phyloP scores from a whole-genome alignment of 2,888 invertebrate genomes.

The Lymantria dispar region DNA sequence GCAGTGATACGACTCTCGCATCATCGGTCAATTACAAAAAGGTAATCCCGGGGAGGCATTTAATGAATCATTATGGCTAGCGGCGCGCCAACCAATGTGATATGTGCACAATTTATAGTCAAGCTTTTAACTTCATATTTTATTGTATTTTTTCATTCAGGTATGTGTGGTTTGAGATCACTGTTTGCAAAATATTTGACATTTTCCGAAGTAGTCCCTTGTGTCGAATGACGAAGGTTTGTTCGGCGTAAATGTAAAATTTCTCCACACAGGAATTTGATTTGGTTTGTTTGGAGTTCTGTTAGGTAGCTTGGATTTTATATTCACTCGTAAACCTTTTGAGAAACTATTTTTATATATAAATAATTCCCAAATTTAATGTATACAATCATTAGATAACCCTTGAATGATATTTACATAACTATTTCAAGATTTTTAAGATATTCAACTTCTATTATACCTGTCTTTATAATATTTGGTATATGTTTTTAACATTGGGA shows the following conservation, averaged over 20 bases:
- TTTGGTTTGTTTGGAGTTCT: conserved; percentile 1
- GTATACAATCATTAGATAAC: too few relatives aligned
- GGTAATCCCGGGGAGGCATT: conserved; percentile 80
- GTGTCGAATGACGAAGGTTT: conserved; percentile 26
- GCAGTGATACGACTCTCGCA: conserved; percentile 75
- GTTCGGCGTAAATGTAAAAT: conserved; percentile 5
- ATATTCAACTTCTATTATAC: too few relatives aligned
- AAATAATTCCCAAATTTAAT: too few relatives aligned
- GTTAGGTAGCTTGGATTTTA: background rate
- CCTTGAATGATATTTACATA: too few relatives aligned
- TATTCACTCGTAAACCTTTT: too few relatives aligned
- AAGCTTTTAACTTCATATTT: conserved; percentile 37
- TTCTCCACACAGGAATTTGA: background rate
- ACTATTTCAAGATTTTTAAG: too few relatives aligned
- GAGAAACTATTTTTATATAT: too few relatives aligned
- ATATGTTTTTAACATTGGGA: too few relatives aligned
- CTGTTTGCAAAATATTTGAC: conserved; percentile 18
- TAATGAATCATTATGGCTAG: conserved; percentile 79
- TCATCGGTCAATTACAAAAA: conserved; percentile 82
- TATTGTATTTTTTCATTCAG: conserved; percentile 27
- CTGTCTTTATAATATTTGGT: too few relatives aligned
- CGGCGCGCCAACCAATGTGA: conserved; percentile 60
- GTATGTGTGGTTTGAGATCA: conserved; percentile 6
- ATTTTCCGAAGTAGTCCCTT: conserved; percentile 24
- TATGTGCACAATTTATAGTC: conserved; percentile 65